A percentile compares a stretch with the other conserved stretches of the same genome.
Evolutionary conservation across 2,797 vertebrate genomes (phyloP).

Genomic region (Fringilla coelebs): DNA sequence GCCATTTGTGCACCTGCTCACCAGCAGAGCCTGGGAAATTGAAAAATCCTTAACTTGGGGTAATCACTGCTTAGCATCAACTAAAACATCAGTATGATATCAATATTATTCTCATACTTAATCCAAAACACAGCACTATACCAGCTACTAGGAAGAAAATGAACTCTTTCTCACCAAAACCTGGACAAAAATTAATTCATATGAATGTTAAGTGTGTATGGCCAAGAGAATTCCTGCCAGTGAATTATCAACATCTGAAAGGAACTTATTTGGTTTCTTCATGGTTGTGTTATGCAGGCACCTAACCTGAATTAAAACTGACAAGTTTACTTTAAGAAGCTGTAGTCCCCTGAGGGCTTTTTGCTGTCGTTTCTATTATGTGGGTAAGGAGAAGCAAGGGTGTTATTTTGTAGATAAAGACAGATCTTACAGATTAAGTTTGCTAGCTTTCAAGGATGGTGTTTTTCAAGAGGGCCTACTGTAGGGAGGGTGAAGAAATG

Average conservation of each 20-base stretch:
- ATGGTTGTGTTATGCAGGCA: background rate
- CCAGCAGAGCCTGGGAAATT: background rate
- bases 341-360: slow-evolving; percentile 8
- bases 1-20: background rate
- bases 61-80: background rate
- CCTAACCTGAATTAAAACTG: slow-evolving; percentile 46
- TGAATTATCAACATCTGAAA: background rate
- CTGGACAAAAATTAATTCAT: background rate
- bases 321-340: slow-evolving; percentile 48
- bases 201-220: background rate
- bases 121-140: background rate
- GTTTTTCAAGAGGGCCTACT: background rate
- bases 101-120: background rate
- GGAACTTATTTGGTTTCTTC: slow-evolving; percentile 19
- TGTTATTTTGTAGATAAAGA: background rate
- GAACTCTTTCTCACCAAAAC: background rate
- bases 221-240: background rate
- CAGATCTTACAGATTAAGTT: background rate
- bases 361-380: background rate
- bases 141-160: background rate
- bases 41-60: background rate
- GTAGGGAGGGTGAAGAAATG: background rate
- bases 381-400: background rate
- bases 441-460: background rate
- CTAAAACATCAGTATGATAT: background rate